Conservation (phyloP, 1,140 invertebrate species). For the Camponotus pennsylvanicus region DNA sequence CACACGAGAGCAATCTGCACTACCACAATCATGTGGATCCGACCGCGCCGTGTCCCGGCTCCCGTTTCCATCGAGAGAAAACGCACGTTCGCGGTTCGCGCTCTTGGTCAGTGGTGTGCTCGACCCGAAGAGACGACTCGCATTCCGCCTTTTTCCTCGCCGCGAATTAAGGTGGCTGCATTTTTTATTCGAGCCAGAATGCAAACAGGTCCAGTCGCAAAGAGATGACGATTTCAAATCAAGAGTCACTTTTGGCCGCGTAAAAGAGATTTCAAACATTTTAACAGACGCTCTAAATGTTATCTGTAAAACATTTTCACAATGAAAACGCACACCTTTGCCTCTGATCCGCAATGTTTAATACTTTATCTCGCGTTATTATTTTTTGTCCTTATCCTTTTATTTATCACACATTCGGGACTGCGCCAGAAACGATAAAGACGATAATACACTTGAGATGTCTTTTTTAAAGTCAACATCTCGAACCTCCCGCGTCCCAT, state of each 20-base stretch:
- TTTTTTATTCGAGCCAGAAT: neutral
- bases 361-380: neutral
- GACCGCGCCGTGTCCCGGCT: conserved; percentile 38
- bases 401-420: conserved; percentile 30
- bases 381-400: neutral
- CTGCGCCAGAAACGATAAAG: conserved; percentile 27
- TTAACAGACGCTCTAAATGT: neutral
- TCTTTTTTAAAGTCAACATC: conserved; percentile 48
- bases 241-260: neutral
- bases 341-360: neutral
- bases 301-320: neutral
- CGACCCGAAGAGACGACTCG: conserved; percentile 18
- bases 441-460: conserved; percentile 40
- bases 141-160: conserved; percentile 25
- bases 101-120: conserved; percentile 51
- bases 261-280: neutral
- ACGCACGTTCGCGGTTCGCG: conserved; percentile 53
- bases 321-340: neutral
- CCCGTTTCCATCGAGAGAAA: conserved; percentile 47
- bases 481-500: conserved; percentile 2
- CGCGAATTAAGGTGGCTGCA: conserved; percentile 17
- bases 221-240: neutral
- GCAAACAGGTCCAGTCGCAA: neutral
- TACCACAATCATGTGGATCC: conserved; percentile 31
- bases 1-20: conserved; percentile 57